Conservation (phyloP, 2,113 vertebrate species). For the Leptosomus discolor region DNA sequence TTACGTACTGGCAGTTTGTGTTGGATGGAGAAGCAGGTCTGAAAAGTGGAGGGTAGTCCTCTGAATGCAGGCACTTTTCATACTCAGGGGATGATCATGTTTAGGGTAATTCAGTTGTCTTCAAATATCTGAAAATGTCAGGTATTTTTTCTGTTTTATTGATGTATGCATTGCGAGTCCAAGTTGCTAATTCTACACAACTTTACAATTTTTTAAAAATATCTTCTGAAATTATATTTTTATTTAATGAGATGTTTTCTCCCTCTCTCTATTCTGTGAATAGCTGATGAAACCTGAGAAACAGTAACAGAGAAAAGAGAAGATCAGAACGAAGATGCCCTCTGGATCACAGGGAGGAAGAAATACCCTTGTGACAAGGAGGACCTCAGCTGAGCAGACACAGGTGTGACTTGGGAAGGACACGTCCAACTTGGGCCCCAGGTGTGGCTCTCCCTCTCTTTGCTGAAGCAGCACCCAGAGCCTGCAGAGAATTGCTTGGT, state of each 20-base stretch:
- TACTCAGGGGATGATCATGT: accelerated
- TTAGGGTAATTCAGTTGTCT: background rate
- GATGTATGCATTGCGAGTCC: background rate
- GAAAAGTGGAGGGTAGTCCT: background rate
- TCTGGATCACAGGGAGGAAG: slow-evolving; percentile 77
- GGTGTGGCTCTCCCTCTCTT: background rate
- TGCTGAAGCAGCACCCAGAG: background rate
- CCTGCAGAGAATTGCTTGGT: accelerated
- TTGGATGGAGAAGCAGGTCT: background rate
- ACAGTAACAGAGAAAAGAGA: slow-evolving; percentile 84
- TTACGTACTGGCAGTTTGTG: too few species aligned
- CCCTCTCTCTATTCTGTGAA: background rate
- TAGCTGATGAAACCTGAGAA: slow-evolving; percentile 85
- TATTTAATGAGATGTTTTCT: background rate
- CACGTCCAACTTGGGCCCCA: background rate
- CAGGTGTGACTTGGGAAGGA: slow-evolving; percentile 78
- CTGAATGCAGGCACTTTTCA: accelerated
- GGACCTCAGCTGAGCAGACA: slow-evolving; percentile 78
- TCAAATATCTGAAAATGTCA: background rate
- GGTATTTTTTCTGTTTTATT: background rate
- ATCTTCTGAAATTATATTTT: too few species aligned
- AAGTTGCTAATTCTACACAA: background rate
- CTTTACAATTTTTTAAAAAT: accelerated
- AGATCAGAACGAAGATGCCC: slow-evolving; percentile 76
- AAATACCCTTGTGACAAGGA: slow-evolving; percentile 52